Evolutionary conservation across 2,888 invertebrate genomes (phyloP).

Genomic region (Dendrolimus houi): DNA sequence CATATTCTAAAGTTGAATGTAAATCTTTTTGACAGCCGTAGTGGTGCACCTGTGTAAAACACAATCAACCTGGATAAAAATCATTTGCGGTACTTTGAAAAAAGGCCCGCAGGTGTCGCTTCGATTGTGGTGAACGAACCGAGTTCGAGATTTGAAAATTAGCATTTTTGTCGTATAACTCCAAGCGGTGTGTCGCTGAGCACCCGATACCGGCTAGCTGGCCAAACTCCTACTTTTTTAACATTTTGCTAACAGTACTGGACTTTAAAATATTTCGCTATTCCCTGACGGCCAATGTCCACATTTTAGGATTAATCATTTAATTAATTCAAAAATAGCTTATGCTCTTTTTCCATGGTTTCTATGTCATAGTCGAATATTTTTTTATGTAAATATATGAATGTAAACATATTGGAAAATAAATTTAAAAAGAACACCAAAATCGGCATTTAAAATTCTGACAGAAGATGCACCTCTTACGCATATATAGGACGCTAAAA

Average conservation of each 20-base stretch:
- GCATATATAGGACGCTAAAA: too few species aligned
- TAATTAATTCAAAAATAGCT: too few species aligned
- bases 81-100: conserved; percentile 16
- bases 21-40: neutral
- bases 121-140: conserved; percentile 57
- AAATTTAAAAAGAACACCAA: too few species aligned
- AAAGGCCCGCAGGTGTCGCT: conserved; percentile 52
- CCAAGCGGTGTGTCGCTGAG: conserved; percentile 67
- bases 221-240: conserved; percentile 49
- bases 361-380: too few species aligned
- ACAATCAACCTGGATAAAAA: neutral
- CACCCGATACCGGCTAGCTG: conserved; percentile 61
- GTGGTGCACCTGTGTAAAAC: neutral
- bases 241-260: conserved; percentile 50
- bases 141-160: conserved; percentile 72
- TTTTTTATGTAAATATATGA: too few species aligned
- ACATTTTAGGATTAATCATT: too few species aligned
- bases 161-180: conserved; percentile 76
- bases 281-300: conserved; percentile 17
- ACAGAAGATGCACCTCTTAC: too few species aligned
- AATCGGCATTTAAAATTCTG: too few species aligned
- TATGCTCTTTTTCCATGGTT: too few species aligned
- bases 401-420: too few species aligned
- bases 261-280: conserved; percentile 60
- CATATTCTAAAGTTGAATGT: neutral